These are phyloP conservation scores for Caenorhabditis wallacei DNA, from an alignment of 2,888 invertebrate genomes.

Conservation along the genomic window DNA sequence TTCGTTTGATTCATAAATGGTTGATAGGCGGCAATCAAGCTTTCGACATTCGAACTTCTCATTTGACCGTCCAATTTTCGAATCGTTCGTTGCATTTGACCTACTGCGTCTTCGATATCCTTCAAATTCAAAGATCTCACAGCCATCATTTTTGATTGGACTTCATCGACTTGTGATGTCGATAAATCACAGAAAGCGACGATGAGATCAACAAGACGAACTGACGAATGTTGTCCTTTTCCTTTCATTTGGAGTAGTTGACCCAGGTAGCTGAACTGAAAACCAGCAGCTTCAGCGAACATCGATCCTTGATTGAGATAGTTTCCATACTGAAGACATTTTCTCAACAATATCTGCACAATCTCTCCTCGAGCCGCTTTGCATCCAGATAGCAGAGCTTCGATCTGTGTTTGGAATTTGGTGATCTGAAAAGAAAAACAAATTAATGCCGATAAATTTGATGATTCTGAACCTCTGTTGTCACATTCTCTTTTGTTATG, in stretches of 20 bases:
- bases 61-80: slow-evolving; percentile 49
- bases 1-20: slow-evolving; percentile 53
- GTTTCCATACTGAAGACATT: slow-evolving; percentile 65
- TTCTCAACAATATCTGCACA: slow-evolving; percentile 54
- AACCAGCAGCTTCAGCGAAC: slow-evolving; percentile 65
- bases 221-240: slow-evolving; percentile 49
- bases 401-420: slow-evolving; percentile 56
- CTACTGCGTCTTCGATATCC: slow-evolving; percentile 53
- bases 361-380: slow-evolving; percentile 55
- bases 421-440: no score
- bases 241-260: slow-evolving; percentile 62
- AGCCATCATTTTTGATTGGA: slow-evolving; percentile 42
- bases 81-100: slow-evolving; percentile 42
- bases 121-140: slow-evolving; percentile 53
- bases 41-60: slow-evolving; percentile 52
- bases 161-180: slow-evolving; percentile 47
- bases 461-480: slow-evolving; percentile 56
- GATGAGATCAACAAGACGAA: slow-evolving; percentile 57
- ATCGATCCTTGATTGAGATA: slow-evolving; percentile 67
- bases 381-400: slow-evolving; percentile 40
- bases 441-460: no score
- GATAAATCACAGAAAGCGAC: slow-evolving; percentile 51
- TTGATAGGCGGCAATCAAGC: slow-evolving; percentile 38
- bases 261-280: slow-evolving; percentile 57
- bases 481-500: slow-evolving; percentile 60